These are phyloP conservation scores for Lasioglossum malachurum DNA, from an alignment of 2,888 invertebrate species.

Conservation along the genomic window DNA sequence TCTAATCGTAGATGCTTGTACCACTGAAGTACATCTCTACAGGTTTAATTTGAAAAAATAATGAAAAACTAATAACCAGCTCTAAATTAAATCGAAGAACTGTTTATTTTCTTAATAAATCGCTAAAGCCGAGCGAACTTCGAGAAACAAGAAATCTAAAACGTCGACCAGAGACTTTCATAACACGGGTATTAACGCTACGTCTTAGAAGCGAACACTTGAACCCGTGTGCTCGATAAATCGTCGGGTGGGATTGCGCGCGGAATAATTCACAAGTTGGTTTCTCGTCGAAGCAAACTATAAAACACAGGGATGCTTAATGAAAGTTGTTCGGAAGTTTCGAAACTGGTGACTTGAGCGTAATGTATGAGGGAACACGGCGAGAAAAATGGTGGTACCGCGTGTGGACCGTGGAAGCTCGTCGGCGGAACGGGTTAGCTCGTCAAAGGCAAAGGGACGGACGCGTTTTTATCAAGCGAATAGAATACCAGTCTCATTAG, in stretches of 20 bases:
- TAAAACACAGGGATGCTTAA: conserved; percentile 43
- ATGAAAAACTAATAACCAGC: not conserved
- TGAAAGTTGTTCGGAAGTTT: conserved; percentile 48
- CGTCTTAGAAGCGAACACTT: not conserved
- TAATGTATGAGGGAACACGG: conserved; percentile 34
- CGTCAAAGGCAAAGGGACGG: conserved; percentile 48
- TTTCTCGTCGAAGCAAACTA: conserved; percentile 19
- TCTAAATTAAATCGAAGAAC: not conserved
- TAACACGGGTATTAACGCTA: not conserved
- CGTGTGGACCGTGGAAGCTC: not conserved
- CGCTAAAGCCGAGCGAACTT: not conserved
- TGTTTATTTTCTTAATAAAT: not conserved
- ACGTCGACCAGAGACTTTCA: not conserved
- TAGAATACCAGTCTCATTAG: conserved; percentile 49
- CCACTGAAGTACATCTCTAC: not conserved
- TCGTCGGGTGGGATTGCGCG: not conserved
- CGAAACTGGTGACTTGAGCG: conserved; percentile 11
- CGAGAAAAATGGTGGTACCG: conserved; percentile 45
- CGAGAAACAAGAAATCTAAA: not conserved
- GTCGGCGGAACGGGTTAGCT: not conserved
- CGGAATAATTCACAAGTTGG: conserved; percentile 34
- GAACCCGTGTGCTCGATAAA: conserved; percentile 11
- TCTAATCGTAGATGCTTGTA: not conserved
- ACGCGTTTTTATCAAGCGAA: conserved; percentile 32
- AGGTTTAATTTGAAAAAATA: not conserved